phyloP scores from a whole-genome alignment of 2,888 invertebrate genomes.

The Polia nebulosa region DNA sequence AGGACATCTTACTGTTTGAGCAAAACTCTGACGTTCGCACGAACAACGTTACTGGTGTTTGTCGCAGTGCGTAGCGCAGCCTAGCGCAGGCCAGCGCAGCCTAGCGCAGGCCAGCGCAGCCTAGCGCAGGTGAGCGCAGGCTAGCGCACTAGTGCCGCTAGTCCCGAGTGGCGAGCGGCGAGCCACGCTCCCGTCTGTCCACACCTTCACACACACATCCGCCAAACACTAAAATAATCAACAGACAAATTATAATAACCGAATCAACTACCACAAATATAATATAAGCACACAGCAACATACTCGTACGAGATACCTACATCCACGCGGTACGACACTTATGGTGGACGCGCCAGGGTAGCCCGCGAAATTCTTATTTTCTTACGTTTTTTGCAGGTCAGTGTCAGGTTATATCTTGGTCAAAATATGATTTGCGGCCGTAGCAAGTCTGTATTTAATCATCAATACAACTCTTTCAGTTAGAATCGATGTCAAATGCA shows the following conservation, averaged over 20 bases:
- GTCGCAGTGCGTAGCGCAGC: constrained; percentile 29
- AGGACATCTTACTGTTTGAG: constrained; percentile 72
- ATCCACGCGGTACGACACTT: constrained; percentile 54
- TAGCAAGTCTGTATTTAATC: too few species aligned
- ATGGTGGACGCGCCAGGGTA: too few species aligned
- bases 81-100: background rate
- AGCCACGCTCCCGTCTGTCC: constrained; percentile 49
- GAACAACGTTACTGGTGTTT: constrained; percentile 64
- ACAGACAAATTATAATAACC: constrained; percentile 79
- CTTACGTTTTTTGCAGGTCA: too few species aligned
- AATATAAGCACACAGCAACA: constrained; percentile 64
- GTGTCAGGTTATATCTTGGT: too few species aligned
- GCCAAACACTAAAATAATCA: constrained; percentile 76
- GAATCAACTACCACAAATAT: constrained; percentile 75
- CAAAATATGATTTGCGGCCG: too few species aligned
- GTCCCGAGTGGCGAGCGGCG: constrained; percentile 47
- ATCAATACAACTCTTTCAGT: too few species aligned
- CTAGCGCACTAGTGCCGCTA: background rate
- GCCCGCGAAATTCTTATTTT: too few species aligned
- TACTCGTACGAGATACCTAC: constrained; percentile 74
- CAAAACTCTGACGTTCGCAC: constrained; percentile 73
- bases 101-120: background rate
- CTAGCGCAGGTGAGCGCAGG: background rate
- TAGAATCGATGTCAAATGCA: too few species aligned
- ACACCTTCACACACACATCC: constrained; percentile 69